Evolutionary conservation across 2,797 vertebrate species (phyloP), one percentile per base, ranked within the genome.

Genomic region (Siniperca scherzeri): DNA sequence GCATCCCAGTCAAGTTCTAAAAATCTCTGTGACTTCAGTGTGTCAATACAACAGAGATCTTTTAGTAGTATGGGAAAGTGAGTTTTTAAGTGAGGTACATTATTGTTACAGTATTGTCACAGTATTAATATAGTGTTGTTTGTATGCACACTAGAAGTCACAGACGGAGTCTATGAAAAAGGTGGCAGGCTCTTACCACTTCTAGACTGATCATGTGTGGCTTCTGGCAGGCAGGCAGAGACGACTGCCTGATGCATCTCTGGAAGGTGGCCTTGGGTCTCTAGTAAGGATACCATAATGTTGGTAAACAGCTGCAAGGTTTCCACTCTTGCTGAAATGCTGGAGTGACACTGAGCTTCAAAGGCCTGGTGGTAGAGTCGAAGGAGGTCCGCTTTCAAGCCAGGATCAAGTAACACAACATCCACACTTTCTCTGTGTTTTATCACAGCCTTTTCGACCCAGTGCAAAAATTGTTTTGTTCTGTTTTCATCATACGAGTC

Each of bases 201-300:
- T 66, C 74, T 89, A 21, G 87, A 75, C 0, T 5, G 80, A 19
- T 97, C 93, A 6, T 85, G 78, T 7, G 91, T 48, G 0, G 70
- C 64, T 21, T 74, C 75, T 6, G 61, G 88, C 85, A 59, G 85
- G 80, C 38, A 95, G 36, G 88, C 90, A 84, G 83, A 92, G 50
- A 97, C 8, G 0, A 93, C 88, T 1, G 75, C 78, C 0, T 42
- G 77, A 38, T 96, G 95, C 5, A 90, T 67, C 25, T 82, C 91
- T 40, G 62, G 70, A 0, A 68, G 55, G 1, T 70, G 56, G 25
- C 91, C 93, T 78, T 83, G 95, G 68, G 88, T 85, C 42, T 95
- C 96, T 59, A 97, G 40, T 8, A 99, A 85, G 50, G 64, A 87
- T 7, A 97, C 85, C 98, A 99, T 97, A 57, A 98, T 56, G 0